Evolutionary conservation across 1,140 invertebrate species (phyloP), one percentile per base, ranked within the genome.

Genomic region (Anoplolepis gracilipes): DNA sequence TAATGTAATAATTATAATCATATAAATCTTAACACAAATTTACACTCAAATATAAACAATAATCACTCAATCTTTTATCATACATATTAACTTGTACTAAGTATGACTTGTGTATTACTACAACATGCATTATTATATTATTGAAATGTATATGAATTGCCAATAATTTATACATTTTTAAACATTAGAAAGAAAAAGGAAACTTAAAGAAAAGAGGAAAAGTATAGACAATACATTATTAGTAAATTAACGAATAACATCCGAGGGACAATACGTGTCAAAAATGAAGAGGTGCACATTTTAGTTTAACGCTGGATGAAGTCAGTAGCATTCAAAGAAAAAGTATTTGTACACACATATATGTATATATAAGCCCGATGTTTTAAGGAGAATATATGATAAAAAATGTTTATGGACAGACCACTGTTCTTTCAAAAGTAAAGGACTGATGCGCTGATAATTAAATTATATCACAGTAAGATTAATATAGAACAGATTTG

Each of bases 251-350:
- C 61, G 61, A 36, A 75, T 85, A 78, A 85, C 70, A 57, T 92
- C 92, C 92, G 88, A 93, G 92, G 85, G 93, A 94, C 93, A 92
- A 94, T 93, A 92, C 92, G 93, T 90, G 91, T 91, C 88, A 90
- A 92, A 93, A 94, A 93, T 91, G 91, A 92, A 92, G 91, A 92
- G 87, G 87, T 92, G 87, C 82, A 55, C 13, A 4, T 78, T 70
- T 42, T 65, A 42, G 25, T 30, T 61, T 33, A 72, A 55, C 28
- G 65, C 36, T 77, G 16, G 16, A 87, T 11, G 39, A 70, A 11
- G 16, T 75, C 22, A 33, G 49, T 36, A 65, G 42, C 55, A 28
- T 64, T 42, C 59, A 49, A 85, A 85, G 85, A 81, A 81, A 76
- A 87, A 82, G n/a, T 81, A 82, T 53, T 78, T 59, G 30, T 49